These are phyloP conservation scores for Laothoe populi DNA, from an alignment of 2,888 invertebrate genomes.

Conservation along the genomic window DNA sequence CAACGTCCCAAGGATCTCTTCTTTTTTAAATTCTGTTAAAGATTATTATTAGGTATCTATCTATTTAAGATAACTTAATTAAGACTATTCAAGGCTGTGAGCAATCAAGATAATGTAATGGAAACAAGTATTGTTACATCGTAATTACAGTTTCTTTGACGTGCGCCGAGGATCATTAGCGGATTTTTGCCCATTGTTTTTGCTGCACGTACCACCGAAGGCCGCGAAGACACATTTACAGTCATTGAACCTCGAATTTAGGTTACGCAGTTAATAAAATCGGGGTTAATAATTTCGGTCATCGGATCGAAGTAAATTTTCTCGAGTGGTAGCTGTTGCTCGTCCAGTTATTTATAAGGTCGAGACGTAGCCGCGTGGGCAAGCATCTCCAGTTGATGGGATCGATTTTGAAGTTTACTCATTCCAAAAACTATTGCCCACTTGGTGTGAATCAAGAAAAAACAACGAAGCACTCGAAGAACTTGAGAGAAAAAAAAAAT, in stretches of 20 bases:
- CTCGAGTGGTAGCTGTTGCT: not conserved
- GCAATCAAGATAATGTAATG: too few relatives aligned
- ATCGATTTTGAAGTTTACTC: constrained; percentile 3
- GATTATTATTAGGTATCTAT: too few relatives aligned
- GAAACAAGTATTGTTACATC: too few relatives aligned
- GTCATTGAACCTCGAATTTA: constrained; percentile 13
- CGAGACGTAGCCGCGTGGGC: too few relatives aligned
- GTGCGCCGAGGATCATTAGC: not conserved
- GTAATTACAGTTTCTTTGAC: not conserved
- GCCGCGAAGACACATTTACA: not conserved
- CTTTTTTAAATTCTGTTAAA: too few relatives aligned
- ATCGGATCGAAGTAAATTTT: not conserved
- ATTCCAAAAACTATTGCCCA: not conserved
- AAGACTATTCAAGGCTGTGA: too few relatives aligned
- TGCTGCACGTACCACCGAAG: not conserved
- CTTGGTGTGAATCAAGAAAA: not conserved
- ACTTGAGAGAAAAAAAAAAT: not conserved
- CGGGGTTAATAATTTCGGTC: not conserved
- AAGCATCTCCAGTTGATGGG: not conserved
- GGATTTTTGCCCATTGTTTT: not conserved
- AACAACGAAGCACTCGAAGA: not conserved
- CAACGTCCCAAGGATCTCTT: too few relatives aligned
- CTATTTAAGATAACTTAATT: too few relatives aligned
- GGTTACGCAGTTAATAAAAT: not conserved
- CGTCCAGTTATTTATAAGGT: not conserved